Percentiles rank a stretch among this genome's conserved stretches.
Evolutionary conservation across 2,113 vertebrate genomes (phyloP).

Genomic region (Spilogale gracilis): DNA sequence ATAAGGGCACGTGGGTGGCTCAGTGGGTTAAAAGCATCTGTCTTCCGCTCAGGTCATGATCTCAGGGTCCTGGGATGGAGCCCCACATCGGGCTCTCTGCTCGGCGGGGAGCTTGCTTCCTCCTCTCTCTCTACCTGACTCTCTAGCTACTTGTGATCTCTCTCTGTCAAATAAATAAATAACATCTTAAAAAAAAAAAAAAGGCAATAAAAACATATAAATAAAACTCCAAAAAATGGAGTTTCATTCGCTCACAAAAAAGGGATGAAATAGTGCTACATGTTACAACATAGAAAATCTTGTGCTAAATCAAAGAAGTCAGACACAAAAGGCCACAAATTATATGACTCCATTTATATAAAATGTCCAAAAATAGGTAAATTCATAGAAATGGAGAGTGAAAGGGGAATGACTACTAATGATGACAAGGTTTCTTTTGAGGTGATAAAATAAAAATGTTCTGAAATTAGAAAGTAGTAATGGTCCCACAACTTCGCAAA

Average conservation of each 20-base stretch:
- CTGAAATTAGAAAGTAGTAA: background rate
- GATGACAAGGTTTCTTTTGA: background rate
- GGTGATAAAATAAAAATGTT: slow-evolving; percentile 21
- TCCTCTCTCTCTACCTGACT: too few species aligned
- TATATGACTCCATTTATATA: background rate
- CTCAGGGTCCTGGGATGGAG: too few species aligned
- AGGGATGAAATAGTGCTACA: background rate
- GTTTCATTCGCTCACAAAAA: background rate
- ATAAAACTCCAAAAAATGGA: too few species aligned
- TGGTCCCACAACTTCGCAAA: background rate
- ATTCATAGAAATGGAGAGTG: background rate
- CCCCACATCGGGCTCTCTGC: too few species aligned
- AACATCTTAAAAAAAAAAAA: too few species aligned
- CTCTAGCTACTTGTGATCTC: too few species aligned
- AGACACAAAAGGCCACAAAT: background rate
- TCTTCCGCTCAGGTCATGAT: too few species aligned
- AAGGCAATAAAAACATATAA: too few species aligned
- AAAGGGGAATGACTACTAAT: background rate
- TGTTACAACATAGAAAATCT: slow-evolving; percentile 25
- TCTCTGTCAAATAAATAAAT: too few species aligned
- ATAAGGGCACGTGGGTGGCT: too few species aligned
- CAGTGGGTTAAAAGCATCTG: too few species aligned
- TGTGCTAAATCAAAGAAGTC: background rate
- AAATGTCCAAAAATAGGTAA: slow-evolving; percentile 14
- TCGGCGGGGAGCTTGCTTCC: too few species aligned